These are phyloP conservation scores for Minunthozetes semirufus DNA, from an alignment of 2,888 invertebrate genomes.

Conservation along the genomic window DNA sequence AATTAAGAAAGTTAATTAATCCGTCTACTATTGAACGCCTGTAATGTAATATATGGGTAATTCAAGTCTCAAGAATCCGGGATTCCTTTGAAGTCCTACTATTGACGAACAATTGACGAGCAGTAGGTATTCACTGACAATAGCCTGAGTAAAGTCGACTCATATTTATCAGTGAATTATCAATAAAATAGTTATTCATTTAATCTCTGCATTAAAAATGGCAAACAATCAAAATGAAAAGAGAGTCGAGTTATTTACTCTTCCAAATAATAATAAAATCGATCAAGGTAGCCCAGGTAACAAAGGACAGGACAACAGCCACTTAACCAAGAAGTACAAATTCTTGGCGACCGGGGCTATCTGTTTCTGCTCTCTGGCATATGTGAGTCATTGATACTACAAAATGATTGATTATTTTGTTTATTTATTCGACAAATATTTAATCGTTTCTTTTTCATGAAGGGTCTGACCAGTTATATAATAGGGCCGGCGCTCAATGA, in stretches of 20 bases:
- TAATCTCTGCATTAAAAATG: background rate
- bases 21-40: too few species aligned
- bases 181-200: too few species aligned
- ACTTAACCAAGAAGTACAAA: background rate
- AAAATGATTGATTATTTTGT: background rate
- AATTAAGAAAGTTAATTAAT: too few species aligned
- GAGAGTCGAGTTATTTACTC: background rate
- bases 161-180: too few species aligned
- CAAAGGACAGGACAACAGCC: background rate
- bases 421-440: background rate
- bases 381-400: slow-evolving; percentile 6
- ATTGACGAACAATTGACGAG: too few species aligned
- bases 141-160: too few species aligned
- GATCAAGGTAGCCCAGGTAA: too few species aligned
- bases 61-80: too few species aligned
- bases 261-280: background rate
- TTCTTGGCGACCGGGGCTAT: background rate
- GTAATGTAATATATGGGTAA: too few species aligned
- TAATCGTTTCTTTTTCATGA: background rate
- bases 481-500: slow-evolving; percentile 20
- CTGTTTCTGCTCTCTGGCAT: background rate
- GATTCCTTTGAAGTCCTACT: too few species aligned
- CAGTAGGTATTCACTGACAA: too few species aligned
- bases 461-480: slow-evolving; percentile 16
- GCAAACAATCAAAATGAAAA: background rate